These are phyloP conservation scores for Watersipora subatra DNA, from an alignment of 1,140 invertebrate species.

Conservation along the genomic window DNA sequence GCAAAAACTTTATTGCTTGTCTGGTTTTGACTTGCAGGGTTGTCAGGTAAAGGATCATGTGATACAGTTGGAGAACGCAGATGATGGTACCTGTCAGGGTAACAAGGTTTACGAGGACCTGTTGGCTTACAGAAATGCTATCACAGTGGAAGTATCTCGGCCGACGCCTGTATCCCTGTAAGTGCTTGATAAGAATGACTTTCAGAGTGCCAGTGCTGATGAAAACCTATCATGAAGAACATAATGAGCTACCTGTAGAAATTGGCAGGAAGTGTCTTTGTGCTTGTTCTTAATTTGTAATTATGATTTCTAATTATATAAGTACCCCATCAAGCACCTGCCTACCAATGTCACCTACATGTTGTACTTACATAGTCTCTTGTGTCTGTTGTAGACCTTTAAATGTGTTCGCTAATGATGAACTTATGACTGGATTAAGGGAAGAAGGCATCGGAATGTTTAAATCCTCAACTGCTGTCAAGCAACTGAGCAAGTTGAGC, in stretches of 20 bases:
- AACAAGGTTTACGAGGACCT: conserved; percentile 28
- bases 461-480: neutral
- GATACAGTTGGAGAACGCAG: conserved; percentile 16
- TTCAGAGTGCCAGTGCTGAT: neutral
- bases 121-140: conserved; percentile 26
- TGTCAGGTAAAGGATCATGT: conserved; percentile 34
- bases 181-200: neutral
- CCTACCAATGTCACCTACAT: too few species aligned
- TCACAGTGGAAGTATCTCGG: conserved; percentile 17
- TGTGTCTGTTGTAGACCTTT: too few species aligned
- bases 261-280: too few species aligned
- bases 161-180: neutral
- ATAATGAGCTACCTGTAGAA: too few species aligned
- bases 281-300: too few species aligned
- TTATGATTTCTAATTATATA: too few species aligned
- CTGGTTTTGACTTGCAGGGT: too few species aligned
- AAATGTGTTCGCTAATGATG: conserved; percentile 32
- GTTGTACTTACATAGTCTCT: too few species aligned
- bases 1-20: too few species aligned
- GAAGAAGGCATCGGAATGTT: conserved; percentile 12
- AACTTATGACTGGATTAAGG: conserved; percentile 20
- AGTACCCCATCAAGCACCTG: too few species aligned
- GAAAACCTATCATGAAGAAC: too few species aligned
- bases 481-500: neutral
- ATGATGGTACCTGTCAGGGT: conserved; percentile 3